Evolutionary conservation across 2,113 vertebrate genomes (phyloP).

Genomic region (Beaufortia kweichowensis): DNA sequence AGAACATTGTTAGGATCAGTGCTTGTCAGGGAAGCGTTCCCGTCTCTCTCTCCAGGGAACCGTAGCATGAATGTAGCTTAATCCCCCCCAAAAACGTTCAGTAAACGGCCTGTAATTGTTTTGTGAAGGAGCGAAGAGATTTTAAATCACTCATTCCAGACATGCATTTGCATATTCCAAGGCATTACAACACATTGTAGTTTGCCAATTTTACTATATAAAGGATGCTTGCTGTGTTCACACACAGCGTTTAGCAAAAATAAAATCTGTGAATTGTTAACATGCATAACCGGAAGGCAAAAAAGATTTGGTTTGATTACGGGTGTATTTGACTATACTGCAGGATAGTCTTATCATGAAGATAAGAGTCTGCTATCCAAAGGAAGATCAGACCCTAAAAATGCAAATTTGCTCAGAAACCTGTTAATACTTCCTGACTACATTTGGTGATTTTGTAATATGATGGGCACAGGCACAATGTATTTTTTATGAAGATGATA

Average conservation of each 20-base stretch:
- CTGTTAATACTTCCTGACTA: conserved; percentile 36
- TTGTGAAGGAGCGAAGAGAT: conserved; percentile 1
- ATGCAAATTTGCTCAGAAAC: conserved; percentile 49
- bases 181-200: not conserved
- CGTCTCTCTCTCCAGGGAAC: not conserved
- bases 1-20: conserved; percentile 42
- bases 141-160: no score
- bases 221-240: not conserved
- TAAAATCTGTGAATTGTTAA: not conserved
- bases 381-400: not conserved
- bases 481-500: conserved; percentile 4
- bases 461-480: not conserved
- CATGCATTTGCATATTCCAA: not conserved
- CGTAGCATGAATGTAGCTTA: not conserved
- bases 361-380: conserved; percentile 35
- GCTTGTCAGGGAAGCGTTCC: conserved; percentile 9
- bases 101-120: not conserved
- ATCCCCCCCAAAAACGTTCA: not conserved
- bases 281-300: not conserved
- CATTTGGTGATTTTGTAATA: not conserved
- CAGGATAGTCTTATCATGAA: conserved; percentile 30
- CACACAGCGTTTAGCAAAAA: not conserved
- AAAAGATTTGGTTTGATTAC: not conserved
- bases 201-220: not conserved
- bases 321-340: conserved; percentile 39